Conservation (phyloP, 2,888 invertebrate genomes). For the Aphidius colemani region DNA sequence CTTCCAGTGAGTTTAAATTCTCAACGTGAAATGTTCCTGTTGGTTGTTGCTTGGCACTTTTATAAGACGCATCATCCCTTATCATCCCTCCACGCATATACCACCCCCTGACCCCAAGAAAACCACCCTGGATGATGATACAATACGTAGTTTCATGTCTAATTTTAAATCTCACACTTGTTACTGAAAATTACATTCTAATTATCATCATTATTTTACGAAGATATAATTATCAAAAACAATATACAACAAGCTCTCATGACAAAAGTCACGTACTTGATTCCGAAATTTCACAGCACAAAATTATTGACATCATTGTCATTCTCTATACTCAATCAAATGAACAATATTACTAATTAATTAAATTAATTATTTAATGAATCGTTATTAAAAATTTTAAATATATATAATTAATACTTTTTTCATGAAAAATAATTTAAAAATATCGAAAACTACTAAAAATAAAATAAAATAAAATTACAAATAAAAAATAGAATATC, state of each 20-base stretch:
- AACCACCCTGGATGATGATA: slow-evolving; percentile 28
- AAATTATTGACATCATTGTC: no score
- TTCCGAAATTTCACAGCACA: no score
- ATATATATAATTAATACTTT: background rate
- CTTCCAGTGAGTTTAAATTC: slow-evolving; percentile 37
- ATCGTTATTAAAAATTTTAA: background rate
- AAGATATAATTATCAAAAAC: slow-evolving; percentile 6
- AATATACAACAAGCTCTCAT: slow-evolving; percentile 1
- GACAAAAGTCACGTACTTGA: no score
- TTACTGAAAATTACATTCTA: slow-evolving; percentile 24
- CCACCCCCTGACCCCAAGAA: slow-evolving; percentile 23
- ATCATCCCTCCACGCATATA: slow-evolving; percentile 26
- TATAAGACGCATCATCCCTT: slow-evolving; percentile 34
- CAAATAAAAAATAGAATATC: no score
- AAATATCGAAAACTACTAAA: background rate
- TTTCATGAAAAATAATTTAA: background rate
- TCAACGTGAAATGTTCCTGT: slow-evolving; percentile 35
- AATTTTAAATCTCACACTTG: slow-evolving; percentile 1
- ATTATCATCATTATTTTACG: slow-evolving; percentile 36
- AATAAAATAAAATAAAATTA: no score
- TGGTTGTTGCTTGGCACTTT: slow-evolving; percentile 35
- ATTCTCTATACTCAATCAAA: no score
- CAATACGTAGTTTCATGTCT: slow-evolving; percentile 4
- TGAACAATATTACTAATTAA: no score
- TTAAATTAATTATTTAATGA: no score